Percentiles rank a stretch among this genome's conserved stretches.
phyloP scores from a whole-genome alignment of 1,140 invertebrate genomes.

The Grapholita molesta region DNA sequence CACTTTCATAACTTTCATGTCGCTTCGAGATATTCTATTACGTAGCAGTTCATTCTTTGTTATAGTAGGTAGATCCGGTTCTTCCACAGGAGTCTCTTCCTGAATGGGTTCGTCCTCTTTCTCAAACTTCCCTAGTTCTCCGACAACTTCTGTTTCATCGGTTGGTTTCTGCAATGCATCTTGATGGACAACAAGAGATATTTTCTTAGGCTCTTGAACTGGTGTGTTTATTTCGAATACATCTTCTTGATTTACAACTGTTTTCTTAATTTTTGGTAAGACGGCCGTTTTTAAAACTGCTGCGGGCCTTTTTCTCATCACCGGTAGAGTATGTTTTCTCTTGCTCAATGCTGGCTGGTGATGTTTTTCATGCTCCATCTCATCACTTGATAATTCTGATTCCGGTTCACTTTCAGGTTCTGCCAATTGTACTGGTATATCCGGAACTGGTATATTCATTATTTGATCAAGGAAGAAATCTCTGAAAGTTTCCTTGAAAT shows the following conservation, averaged over 20 bases:
- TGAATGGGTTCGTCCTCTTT: conserved; percentile 48
- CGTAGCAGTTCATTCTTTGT: conserved; percentile 82
- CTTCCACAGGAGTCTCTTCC: conserved; percentile 30
- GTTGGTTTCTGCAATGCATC: conserved; percentile 53
- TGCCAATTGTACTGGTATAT: conserved; percentile 18
- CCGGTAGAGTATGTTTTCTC: conserved; percentile 79
- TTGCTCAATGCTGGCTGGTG: conserved; percentile 77
- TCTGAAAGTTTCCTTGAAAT: conserved; percentile 68
- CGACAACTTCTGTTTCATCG: conserved; percentile 52
- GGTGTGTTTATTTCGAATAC: conserved; percentile 81
- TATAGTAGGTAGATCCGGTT: conserved; percentile 78
- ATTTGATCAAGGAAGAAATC: conserved; percentile 48
- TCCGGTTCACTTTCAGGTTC: conserved; percentile 79
- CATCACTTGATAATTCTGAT: conserved; percentile 90
- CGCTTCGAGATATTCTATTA: conserved; percentile 85
- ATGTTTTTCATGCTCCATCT: conserved; percentile 66
- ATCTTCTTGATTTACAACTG: conserved; percentile 78
- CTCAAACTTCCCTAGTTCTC: conserved; percentile 65
- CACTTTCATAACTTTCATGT: conserved; percentile 87
- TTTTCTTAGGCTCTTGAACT: conserved; percentile 80
- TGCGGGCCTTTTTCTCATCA: conserved; percentile 82
- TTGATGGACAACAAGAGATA: conserved; percentile 81
- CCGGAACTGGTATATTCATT: conserved; percentile 21
- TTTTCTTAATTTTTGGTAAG: conserved; percentile 61
- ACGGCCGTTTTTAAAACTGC: conserved; percentile 67